Conservation (phyloP, 2,888 invertebrate species). For the Microctonus aethiopoides region DNA sequence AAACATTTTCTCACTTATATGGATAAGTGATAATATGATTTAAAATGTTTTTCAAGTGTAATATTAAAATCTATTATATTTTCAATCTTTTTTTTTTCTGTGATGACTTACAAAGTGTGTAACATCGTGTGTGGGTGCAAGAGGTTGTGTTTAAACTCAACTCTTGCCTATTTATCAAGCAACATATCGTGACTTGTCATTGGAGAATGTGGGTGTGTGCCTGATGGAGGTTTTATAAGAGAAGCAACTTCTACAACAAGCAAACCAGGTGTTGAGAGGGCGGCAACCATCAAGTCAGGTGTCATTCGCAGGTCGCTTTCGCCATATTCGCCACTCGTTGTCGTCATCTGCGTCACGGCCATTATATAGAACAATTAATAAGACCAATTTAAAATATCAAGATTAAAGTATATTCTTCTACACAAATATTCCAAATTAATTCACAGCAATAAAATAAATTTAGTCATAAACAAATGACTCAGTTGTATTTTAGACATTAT, state of each 20-base stretch:
- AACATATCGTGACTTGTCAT: constrained; percentile 62
- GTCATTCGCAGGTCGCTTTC: constrained; percentile 40
- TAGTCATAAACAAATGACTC: constrained; percentile 45
- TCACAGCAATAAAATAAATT: neutral
- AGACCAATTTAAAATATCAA: too few species aligned
- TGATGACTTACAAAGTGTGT: neutral
- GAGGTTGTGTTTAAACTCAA: neutral
- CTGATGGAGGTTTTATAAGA: constrained; percentile 42
- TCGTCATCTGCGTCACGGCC: neutral
- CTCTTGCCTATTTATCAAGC: constrained; percentile 47
- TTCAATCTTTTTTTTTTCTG: neutral
- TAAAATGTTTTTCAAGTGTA: neutral
- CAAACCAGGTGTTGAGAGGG: constrained; percentile 59
- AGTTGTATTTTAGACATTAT: constrained; percentile 48
- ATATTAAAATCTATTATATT: neutral
- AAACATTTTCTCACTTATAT: neutral
- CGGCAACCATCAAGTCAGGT: constrained; percentile 52
- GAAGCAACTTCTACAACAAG: constrained; percentile 20
- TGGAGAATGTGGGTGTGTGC: constrained; percentile 64
- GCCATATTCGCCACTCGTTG: constrained; percentile 17
- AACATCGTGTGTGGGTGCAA: neutral
- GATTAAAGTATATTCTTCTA: neutral
- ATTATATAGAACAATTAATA: neutral
- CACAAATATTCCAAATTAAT: neutral
- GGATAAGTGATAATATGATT: neutral